A percentile compares a stretch with the other conserved stretches of the same genome.
phyloP scores from a whole-genome alignment of 1,140 invertebrate genomes.

The Bombyx mandarina region DNA sequence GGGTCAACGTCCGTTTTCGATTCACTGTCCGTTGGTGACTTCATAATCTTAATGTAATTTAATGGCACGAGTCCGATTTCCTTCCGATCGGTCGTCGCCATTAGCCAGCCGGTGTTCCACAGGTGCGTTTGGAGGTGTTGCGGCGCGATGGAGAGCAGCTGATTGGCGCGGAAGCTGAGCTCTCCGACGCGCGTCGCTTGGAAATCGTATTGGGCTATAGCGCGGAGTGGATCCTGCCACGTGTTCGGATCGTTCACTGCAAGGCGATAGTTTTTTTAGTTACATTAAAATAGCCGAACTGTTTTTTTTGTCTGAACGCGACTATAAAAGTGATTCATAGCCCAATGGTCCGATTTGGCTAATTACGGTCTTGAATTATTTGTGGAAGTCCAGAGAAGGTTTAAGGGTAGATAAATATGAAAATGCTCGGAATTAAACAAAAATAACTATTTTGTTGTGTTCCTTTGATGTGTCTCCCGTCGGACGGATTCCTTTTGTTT shows the following conservation, averaged over 20 bases:
- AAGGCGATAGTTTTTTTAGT: conserved; percentile 15
- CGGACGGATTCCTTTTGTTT: too few relatives aligned
- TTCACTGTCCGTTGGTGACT: conserved; percentile 20
- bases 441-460: too few relatives aligned
- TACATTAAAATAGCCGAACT: background rate
- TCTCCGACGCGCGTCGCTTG: conserved; percentile 80
- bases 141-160: conserved; percentile 86
- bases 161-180: conserved; percentile 82
- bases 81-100: conserved; percentile 78
- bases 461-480: too few relatives aligned
- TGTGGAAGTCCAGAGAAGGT: too few relatives aligned
- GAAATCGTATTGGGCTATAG: conserved; percentile 85
- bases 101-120: conserved; percentile 81
- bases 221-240: conserved; percentile 82
- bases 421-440: too few relatives aligned
- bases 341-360: too few relatives aligned
- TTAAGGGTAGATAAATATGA: too few relatives aligned
- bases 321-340: too few relatives aligned
- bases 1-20: conserved; percentile 3
- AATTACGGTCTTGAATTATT: too few relatives aligned
- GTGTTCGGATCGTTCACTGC: conserved; percentile 74
- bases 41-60: conserved; percentile 79
- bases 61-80: conserved; percentile 83
- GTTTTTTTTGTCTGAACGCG: too few relatives aligned
- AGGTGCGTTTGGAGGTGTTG: conserved; percentile 80